Evolutionary conservation across 2,888 invertebrate genomes (phyloP), one percentile per base, ranked within the genome.

Genomic region (Autographa pulchrina): DNA sequence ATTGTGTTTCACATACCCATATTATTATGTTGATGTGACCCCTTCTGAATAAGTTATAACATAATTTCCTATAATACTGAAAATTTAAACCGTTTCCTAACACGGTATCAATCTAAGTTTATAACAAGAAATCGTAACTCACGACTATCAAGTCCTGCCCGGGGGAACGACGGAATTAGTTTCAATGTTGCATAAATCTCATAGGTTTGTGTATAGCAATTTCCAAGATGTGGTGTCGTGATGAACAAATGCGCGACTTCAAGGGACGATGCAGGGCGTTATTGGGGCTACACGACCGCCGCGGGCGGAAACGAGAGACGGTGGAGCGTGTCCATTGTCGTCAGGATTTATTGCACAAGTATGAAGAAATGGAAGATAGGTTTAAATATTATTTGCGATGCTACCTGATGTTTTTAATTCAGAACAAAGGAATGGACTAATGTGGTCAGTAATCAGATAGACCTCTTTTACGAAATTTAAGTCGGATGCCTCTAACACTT

Each of bases 271-370:
- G 75, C 75, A 82, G 84, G 88, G 87, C 87, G 90, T 87, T 92
- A 91, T 91, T 90, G 88, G 87, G 77, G 79, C 85, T 87, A 86
- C 91, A 91, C 91, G 91, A 92, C 77, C 85, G 91, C 91, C 90
- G 72, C 81, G 69, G 89, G 91, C 86, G 66, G 70, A 72, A 80
- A 82, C 77, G 77, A 72, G 80, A 87, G 83, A 86, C 75, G 70
- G 62, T 64, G 59, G 74, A 43, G 58, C 6, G 81, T 78, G 11
- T 86, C 82, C 92, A 87, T 79, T 85, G 78, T 73, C 0, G 5
- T 6, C 1, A 0, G 7, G 14, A 9, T 38, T n/a, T 41, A 38
- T 13, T 32, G 14, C 6, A 16, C 4, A 9, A 6, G 16, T 32
- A 6, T 2, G n/a, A 35, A 43, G 32, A 52, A 18, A 43, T 43